Conservation (phyloP, 2,113 vertebrate genomes). For the Colius striatus region DNA sequence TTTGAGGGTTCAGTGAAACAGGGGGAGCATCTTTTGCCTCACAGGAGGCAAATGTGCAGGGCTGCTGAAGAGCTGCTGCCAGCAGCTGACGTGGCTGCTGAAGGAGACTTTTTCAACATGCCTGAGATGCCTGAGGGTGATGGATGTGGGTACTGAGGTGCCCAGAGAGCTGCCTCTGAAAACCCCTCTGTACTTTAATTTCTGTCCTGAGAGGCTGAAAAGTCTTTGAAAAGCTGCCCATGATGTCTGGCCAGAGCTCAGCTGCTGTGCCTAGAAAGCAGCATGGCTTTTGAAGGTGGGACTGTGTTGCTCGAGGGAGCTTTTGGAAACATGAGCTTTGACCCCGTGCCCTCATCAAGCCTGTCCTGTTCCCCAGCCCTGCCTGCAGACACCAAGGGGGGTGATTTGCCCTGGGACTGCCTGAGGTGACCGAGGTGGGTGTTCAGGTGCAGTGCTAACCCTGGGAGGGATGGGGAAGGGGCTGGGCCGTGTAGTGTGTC, state of each 20-base stretch:
- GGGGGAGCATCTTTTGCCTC: neutral
- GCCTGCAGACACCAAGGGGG: neutral
- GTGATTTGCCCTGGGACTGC: neutral
- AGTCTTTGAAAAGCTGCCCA: neutral
- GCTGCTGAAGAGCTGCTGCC: neutral
- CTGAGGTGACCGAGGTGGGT: neutral
- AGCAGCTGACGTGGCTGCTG: neutral
- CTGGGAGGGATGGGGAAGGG: neutral
- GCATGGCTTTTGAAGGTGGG: neutral
- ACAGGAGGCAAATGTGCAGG: neutral
- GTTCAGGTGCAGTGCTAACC: neutral
- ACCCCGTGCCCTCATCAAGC: neutral
- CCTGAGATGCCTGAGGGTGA: neutral
- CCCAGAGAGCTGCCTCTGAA: neutral
- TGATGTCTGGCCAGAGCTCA: neutral
- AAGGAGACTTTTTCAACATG: neutral
- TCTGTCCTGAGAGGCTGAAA: neutral
- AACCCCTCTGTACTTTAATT: neutral
- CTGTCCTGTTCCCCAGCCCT: neutral
- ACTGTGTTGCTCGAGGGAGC: neutral
- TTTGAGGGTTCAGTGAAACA: neutral
- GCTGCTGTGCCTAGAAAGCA: neutral
- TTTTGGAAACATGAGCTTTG: slow-evolving; percentile 2
- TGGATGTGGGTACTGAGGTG: neutral
- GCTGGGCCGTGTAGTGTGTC: neutral